A percentile compares a stretch with the other conserved stretches of the same genome.
These are phyloP conservation scores for Syrphus vitripennis DNA, from an alignment of 2,888 invertebrate species.

Conservation along the genomic window DNA sequence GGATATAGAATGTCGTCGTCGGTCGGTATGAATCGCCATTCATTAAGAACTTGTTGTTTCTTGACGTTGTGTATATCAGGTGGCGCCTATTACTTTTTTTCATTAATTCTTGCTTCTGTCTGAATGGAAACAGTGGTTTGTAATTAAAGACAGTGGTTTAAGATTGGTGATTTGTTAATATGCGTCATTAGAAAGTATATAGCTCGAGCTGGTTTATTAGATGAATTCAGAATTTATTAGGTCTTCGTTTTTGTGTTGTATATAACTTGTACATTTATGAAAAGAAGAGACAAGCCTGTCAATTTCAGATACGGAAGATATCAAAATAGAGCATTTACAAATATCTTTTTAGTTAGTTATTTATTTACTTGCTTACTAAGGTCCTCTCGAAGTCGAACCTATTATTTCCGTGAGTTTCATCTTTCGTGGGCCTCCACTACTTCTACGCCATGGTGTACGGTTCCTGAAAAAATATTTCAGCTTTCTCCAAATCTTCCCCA, in stretches of 20 bases:
- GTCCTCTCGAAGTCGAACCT: too few species aligned
- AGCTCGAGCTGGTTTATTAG: neutral
- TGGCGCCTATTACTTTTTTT: constrained; percentile 53
- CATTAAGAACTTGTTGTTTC: constrained; percentile 43
- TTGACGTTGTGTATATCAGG: constrained; percentile 27
- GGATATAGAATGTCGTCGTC: constrained; percentile 46
- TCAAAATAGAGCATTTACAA: too few species aligned
- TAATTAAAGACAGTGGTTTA: neutral
- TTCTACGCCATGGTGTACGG: too few species aligned
- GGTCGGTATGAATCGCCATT: constrained; percentile 63
- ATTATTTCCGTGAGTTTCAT: too few species aligned
- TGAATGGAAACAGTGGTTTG: neutral
- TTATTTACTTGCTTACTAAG: too few species aligned
- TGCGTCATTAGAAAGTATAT: constrained; percentile 1
- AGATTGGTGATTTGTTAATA: constrained; percentile 28
- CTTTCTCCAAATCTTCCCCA: too few species aligned
- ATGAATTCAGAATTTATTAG: neutral
- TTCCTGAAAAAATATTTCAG: too few species aligned
- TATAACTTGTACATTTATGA: neutral
- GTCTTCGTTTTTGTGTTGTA: neutral
- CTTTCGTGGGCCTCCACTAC: too few species aligned
- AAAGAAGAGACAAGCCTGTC: neutral
- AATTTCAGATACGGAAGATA: too few species aligned
- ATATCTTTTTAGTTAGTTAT: too few species aligned
- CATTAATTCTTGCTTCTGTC: constrained; percentile 32